A percentile compares a stretch with the other conserved stretches of the same genome.
Conservation (phyloP, 2,888 invertebrate species). For the Cheilosia grossa region DNA sequence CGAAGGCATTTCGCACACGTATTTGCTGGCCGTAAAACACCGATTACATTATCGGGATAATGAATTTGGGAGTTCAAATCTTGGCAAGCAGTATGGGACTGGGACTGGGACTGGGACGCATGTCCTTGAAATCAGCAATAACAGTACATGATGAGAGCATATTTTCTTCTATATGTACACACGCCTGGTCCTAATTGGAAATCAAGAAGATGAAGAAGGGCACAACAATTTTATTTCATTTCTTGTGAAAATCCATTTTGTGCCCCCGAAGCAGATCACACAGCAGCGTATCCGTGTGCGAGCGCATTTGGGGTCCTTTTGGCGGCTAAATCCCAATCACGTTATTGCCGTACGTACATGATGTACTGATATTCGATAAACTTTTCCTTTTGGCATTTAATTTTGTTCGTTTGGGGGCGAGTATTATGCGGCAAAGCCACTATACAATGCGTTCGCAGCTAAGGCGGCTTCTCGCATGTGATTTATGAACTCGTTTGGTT, state of each 20-base stretch:
- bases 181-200: conserved; percentile 67
- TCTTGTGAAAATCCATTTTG: conserved; percentile 58
- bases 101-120: conserved; percentile 31
- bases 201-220: conserved; percentile 44
- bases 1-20: conserved; percentile 65
- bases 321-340: conserved; percentile 69
- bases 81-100: conserved; percentile 4
- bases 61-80: conserved; percentile 64
- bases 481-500: conserved; percentile 66
- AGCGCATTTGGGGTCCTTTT: conserved; percentile 35
- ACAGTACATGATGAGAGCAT: conserved; percentile 24
- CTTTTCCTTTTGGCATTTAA: conserved; percentile 46
- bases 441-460: conserved; percentile 30
- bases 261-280: background rate
- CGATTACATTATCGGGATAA: conserved; percentile 74
- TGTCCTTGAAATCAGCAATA: conserved; percentile 68
- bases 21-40: conserved; percentile 72
- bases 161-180: conserved; percentile 22
- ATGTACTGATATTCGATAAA: conserved; percentile 69
- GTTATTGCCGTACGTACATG: conserved; percentile 54
- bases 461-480: conserved; percentile 40
- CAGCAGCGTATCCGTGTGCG: conserved; percentile 2
- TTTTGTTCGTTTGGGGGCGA: background rate
- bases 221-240: conserved; percentile 48
- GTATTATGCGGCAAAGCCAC: conserved; percentile 72